phyloP scores from a whole-genome alignment of 2,888 invertebrate species.

The Biston stratarius region DNA sequence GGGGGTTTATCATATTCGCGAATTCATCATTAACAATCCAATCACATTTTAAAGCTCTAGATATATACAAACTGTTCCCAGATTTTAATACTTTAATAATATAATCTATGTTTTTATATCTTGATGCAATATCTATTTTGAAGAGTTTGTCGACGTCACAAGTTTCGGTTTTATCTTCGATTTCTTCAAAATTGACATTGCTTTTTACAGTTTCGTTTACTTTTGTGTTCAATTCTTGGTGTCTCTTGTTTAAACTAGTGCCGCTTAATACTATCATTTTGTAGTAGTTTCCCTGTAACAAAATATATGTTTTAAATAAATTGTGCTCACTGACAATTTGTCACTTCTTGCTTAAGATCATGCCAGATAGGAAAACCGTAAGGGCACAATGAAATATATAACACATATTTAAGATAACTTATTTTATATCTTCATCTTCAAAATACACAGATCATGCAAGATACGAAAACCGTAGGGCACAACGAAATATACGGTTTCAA shows the following conservation, averaged over 20 bases:
- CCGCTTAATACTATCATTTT: slow-evolving; percentile 45
- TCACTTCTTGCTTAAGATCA: too few relatives aligned
- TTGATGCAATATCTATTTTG: slow-evolving; percentile 41
- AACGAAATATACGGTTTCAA: too few relatives aligned
- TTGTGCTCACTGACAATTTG: background rate
- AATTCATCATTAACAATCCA: slow-evolving; percentile 63
- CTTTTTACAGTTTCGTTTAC: slow-evolving; percentile 29
- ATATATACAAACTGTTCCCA: slow-evolving; percentile 42
- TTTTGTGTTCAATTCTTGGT: slow-evolving; percentile 45
- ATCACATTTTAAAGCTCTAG: slow-evolving; percentile 61
- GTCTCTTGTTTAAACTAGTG: slow-evolving; percentile 55
- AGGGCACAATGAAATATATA: too few relatives aligned
- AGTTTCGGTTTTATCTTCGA: background rate
- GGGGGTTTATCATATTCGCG: slow-evolving; percentile 57
- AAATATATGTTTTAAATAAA: background rate
- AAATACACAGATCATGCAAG: too few relatives aligned
- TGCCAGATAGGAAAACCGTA: too few relatives aligned
- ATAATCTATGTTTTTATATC: slow-evolving; percentile 14
- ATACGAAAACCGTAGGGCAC: too few relatives aligned
- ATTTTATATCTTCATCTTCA: too few relatives aligned
- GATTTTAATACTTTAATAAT: slow-evolving; percentile 25
- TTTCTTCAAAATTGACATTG: slow-evolving; percentile 10
- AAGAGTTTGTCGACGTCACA: slow-evolving; percentile 35
- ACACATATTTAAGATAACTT: too few relatives aligned
- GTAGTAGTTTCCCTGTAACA: slow-evolving; percentile 9